Evolutionary conservation across 2,113 vertebrate genomes (phyloP).

Genomic region (Murina feae): DNA sequence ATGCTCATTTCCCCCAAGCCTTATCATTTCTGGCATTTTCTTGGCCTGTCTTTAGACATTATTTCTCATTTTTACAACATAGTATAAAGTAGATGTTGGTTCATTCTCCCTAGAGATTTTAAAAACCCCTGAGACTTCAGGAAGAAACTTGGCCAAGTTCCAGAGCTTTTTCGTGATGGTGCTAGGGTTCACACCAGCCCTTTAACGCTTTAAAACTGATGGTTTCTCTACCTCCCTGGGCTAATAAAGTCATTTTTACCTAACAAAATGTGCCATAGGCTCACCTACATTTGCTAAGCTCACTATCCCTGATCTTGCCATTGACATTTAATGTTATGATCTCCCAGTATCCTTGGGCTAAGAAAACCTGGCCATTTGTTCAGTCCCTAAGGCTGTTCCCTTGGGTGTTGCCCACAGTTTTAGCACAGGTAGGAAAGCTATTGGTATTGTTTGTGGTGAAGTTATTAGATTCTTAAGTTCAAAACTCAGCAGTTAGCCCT

Average conservation of each 20-base stretch:
- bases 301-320: background rate
- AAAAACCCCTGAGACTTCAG: background rate
- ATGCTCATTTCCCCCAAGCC: background rate
- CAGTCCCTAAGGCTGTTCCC: background rate
- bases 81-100: background rate
- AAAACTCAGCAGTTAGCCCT: background rate
- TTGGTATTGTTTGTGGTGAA: background rate
- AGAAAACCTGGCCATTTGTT: background rate
- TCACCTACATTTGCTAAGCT: background rate
- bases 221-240: background rate
- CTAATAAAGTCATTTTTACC: background rate
- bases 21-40: background rate
- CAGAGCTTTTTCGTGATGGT: background rate
- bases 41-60: background rate
- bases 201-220: background rate
- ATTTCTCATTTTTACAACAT: background rate
- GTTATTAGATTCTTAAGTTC: background rate
- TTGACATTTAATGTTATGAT: slow-evolving; percentile 32
- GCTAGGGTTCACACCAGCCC: background rate
- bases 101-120: background rate
- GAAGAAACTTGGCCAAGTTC: background rate
- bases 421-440: background rate
- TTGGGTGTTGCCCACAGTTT: background rate
- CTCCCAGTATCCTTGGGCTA: background rate
- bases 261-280: background rate